Evolutionary conservation across 2,797 vertebrate genomes (phyloP).

Genomic region (Natrix natrix): DNA sequence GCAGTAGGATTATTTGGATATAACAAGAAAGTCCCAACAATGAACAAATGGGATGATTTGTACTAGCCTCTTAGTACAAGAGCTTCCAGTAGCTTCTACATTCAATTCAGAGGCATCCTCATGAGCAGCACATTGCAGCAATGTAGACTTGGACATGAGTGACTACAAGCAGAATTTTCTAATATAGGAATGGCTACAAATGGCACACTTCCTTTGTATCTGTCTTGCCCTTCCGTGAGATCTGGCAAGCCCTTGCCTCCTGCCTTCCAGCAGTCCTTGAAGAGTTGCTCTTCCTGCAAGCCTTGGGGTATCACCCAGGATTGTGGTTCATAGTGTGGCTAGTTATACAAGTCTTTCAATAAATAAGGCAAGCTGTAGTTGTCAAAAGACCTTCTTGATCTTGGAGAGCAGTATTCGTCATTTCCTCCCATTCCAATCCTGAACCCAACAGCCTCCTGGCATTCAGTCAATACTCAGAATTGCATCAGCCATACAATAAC

Average conservation of each 20-base stretch:
- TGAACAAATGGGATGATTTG: not conserved
- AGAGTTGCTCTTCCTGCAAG: not conserved
- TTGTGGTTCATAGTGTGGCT: not conserved
- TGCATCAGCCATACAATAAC: not conserved
- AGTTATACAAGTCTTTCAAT: not conserved
- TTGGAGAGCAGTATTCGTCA: not conserved
- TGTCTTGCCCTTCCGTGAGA: not conserved
- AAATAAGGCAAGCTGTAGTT: not conserved
- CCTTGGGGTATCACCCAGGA: not conserved
- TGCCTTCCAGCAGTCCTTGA: not conserved
- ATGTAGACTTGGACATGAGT: not conserved
- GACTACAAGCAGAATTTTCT: not conserved
- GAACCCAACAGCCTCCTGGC: not conserved
- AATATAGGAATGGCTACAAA: not conserved
- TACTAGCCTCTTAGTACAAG: not conserved
- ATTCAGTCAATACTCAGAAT: not conserved
- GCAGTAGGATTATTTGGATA: not conserved
- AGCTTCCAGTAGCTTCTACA: not conserved
- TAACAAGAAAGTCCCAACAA: not conserved
- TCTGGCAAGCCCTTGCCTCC: not conserved
- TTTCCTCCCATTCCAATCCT: not conserved
- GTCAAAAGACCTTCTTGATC: not conserved
- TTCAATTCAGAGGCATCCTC: not conserved
- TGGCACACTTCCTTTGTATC: not conserved
- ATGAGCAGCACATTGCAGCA: not conserved